Evolutionary conservation across 2,797 vertebrate genomes (phyloP), one percentile per base, ranked within the genome.

Genomic region (Coendou prehensilis): DNA sequence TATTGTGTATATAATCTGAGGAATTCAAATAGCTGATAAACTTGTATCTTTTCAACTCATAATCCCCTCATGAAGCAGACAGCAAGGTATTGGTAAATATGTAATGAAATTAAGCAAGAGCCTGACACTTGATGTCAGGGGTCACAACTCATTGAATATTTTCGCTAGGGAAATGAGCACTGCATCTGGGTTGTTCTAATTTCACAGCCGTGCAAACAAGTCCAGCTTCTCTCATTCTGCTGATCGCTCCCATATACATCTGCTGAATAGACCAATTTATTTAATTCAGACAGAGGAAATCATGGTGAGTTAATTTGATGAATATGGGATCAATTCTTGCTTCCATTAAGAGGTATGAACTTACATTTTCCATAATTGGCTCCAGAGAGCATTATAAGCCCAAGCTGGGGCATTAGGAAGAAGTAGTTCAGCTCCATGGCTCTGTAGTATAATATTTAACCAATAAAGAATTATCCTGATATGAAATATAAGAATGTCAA

Each of bases 251-350:
- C 18, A 83, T 78, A 56, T 85, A 17, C 13, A n/a, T 63, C 64
- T 85, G 64, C 76, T 33, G 89, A 96, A 94, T 63, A 92, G 78
- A 71, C 45, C 75, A 90, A 93, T 94, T 96, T 86, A 89, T 57
- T 89, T 85, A 79, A 90, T 93, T 84, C 69, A 80, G 41, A 90
- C 92, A 56, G 71, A 87, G 73, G 11, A 82, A 95, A 85, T 89
- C 33, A 87, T 56, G 86, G 64, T 80, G 69, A 90, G 67, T 50
- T 92, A 81, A 91, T 79, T 82, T 88, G 57, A 93, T 92, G 73
- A 82, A 82, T 71, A 88, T 83, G 67, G 23, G 23, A 50, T 93
- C 56, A 45, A n/a, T 82, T 93, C 94, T 94, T 95, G 41, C 79
- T 93, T 92, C 73, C 67, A 59, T 93, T 63, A 85, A 71, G 59